phyloP scores from a whole-genome alignment of 2,888 invertebrate genomes.

The Mesodorylaimus sp. region DNA sequence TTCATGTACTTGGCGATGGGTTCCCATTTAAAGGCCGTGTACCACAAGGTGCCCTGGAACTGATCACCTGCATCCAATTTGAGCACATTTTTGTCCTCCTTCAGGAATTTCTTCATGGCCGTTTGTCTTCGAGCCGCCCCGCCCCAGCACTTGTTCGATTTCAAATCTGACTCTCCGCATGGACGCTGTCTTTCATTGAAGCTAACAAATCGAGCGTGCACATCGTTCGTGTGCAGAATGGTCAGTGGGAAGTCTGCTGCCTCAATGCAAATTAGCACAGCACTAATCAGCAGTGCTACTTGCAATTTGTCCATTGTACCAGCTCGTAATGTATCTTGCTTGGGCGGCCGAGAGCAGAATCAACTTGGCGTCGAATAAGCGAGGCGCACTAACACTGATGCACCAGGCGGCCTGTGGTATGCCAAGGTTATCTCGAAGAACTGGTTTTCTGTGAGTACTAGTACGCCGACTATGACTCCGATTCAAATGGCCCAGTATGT shows the following conservation, averaged over 20 bases:
- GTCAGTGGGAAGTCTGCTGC: constrained; percentile 3
- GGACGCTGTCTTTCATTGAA: constrained; percentile 49
- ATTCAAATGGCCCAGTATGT: too few species aligned
- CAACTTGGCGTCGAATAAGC: too few species aligned
- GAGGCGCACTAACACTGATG: too few species aligned
- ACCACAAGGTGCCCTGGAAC: constrained; percentile 51
- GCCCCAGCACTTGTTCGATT: constrained; percentile 51
- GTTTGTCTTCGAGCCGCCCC: constrained; percentile 51
- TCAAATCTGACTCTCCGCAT: constrained; percentile 35
- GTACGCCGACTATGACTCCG: too few species aligned
- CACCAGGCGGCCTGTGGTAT: too few species aligned
- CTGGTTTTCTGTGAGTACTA: too few species aligned
- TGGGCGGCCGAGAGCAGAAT: too few species aligned
- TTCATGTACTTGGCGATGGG: constrained; percentile 42
- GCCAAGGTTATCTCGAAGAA: too few species aligned
- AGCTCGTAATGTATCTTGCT: too few species aligned
- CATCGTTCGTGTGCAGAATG: constrained; percentile 66
- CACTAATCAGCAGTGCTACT: too few species aligned
- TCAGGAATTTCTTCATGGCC: constrained; percentile 1
- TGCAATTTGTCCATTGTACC: too few species aligned
- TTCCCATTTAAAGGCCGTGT: constrained; percentile 57
- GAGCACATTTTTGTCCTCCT: constrained; percentile 46
- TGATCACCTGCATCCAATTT: constrained; percentile 81
- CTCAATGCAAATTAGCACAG: too few species aligned
- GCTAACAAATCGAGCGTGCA: constrained; percentile 66